Conservation (phyloP, 2,888 invertebrate species). For the Rutpela maculata region DNA sequence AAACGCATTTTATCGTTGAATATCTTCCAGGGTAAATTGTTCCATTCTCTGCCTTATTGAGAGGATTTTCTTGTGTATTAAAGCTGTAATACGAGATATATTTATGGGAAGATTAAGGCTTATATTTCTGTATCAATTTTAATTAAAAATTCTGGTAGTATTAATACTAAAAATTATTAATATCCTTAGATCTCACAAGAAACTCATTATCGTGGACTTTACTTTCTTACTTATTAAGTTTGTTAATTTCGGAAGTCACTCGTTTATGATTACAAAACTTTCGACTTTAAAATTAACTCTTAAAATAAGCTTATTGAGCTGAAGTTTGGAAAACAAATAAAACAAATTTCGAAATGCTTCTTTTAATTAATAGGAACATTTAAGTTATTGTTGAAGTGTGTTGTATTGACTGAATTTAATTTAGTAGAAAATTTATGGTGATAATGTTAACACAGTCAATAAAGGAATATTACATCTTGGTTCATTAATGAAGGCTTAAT, state of each 20-base stretch:
- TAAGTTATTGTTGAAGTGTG: background rate
- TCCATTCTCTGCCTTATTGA: too few species aligned
- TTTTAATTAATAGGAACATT: background rate
- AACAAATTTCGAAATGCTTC: background rate
- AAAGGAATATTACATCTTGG: conserved; percentile 3
- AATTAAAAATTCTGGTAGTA: too few species aligned
- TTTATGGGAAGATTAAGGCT: too few species aligned
- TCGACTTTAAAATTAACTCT: background rate
- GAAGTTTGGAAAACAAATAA: background rate
- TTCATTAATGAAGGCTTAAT: conserved; percentile 1
- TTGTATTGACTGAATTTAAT: background rate
- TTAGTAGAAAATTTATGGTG: background rate
- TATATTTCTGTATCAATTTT: too few species aligned
- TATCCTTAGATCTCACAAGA: too few species aligned
- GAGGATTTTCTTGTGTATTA: too few species aligned
- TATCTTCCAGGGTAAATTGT: too few species aligned
- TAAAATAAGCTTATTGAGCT: background rate
- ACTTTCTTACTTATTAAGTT: background rate
- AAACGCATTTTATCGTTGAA: too few species aligned
- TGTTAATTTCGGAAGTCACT: background rate
- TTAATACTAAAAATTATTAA: too few species aligned
- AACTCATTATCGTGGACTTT: too few species aligned
- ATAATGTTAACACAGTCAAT: background rate
- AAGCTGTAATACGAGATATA: too few species aligned
- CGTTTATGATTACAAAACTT: background rate